phyloP scores from a whole-genome alignment of 2,888 invertebrate genomes.

The Stenodera caucasica region DNA sequence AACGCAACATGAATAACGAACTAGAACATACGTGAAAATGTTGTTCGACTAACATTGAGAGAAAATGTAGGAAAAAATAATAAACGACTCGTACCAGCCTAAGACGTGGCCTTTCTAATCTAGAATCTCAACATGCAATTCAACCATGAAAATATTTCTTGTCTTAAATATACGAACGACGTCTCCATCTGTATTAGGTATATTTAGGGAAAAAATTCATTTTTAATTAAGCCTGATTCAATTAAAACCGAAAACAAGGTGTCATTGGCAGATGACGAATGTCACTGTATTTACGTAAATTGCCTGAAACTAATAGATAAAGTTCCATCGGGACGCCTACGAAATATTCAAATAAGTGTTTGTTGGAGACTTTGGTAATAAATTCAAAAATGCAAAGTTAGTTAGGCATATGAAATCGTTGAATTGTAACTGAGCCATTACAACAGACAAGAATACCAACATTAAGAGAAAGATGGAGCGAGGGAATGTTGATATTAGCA shows the following conservation, averaged over 20 bases:
- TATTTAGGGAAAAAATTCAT: background rate
- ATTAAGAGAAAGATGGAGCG: background rate
- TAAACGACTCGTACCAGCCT: slow-evolving; percentile 25
- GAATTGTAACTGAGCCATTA: background rate
- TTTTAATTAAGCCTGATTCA: background rate
- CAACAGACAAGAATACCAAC: background rate
- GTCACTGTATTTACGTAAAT: background rate
- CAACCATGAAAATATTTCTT: slow-evolving; percentile 19
- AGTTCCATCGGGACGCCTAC: background rate
- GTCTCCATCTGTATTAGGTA: too few relatives aligned
- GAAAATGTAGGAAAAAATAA: slow-evolving; percentile 23
- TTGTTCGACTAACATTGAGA: slow-evolving; percentile 23
- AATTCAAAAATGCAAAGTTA: background rate
- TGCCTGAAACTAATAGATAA: background rate
- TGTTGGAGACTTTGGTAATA: background rate
- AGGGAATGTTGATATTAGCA: background rate
- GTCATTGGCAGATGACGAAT: background rate
- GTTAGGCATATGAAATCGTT: background rate
- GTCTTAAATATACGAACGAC: too few relatives aligned
- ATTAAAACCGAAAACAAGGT: background rate
- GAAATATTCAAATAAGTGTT: background rate
- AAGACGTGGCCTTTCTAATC: slow-evolving; percentile 23
- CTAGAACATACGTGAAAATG: slow-evolving; percentile 40
- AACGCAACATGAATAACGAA: slow-evolving; percentile 49
- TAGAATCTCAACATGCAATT: slow-evolving; percentile 24